Evolutionary conservation across 2,113 vertebrate genomes (phyloP).

Genomic region (Mormyrus iriodes): DNA sequence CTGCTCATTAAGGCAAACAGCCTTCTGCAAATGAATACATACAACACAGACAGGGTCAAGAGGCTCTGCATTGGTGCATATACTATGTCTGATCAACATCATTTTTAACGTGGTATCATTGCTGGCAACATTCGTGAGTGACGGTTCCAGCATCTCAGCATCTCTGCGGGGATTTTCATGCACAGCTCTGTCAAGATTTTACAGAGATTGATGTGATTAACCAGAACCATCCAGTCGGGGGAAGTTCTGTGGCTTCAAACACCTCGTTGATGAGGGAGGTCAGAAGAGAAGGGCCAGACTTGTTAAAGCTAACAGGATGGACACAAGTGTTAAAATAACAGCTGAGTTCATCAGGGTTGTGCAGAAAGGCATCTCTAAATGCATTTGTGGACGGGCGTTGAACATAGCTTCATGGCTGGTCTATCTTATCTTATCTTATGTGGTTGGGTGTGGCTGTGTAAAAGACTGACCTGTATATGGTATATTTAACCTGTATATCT

Average conservation of each 20-base stretch:
- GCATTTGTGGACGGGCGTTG: too few relatives aligned
- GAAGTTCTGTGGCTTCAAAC: background rate
- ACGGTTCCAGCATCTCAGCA: background rate
- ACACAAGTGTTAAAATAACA: conserved; percentile 1
- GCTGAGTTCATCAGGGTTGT: background rate
- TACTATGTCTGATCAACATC: background rate
- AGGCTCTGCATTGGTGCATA: background rate
- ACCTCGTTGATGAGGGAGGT: background rate
- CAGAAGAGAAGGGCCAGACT: background rate
- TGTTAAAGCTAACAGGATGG: background rate
- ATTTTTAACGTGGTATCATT: background rate
- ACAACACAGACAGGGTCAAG: background rate
- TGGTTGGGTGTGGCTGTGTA: background rate
- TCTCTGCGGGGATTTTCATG: background rate
- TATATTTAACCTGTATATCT: background rate
- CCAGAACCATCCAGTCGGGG: background rate
- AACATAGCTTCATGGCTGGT: too few relatives aligned
- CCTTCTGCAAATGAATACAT: background rate
- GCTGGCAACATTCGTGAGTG: background rate
- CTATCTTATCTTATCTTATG: background rate
- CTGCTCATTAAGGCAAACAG: background rate
- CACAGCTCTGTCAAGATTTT: background rate
- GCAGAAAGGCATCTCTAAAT: background rate
- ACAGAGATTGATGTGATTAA: background rate
- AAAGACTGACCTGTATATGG: too few relatives aligned